Base-by-base conservation (phyloP, 2,888 invertebrate genomes). In the Pristionchus entomophagus region DNA sequence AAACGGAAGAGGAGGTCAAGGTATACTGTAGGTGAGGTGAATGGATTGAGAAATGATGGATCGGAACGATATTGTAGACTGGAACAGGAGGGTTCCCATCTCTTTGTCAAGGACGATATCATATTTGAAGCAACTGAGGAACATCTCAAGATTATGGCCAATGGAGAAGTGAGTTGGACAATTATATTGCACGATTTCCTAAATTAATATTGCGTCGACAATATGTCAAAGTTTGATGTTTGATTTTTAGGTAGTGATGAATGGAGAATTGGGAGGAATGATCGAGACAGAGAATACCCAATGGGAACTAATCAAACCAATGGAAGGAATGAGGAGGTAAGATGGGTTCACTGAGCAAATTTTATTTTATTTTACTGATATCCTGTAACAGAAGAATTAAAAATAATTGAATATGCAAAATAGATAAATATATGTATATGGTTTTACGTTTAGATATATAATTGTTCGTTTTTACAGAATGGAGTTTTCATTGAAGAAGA, bases 191-290 rank as follows among this genome's bases (percentile, higher is more conserved):
- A 12, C 56, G 5, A 5, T 56, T 6, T 14, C 45, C 59, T 8
- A 22, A 69, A 26, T 26, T 77, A 41, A 14, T 73, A 35, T 73
- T 35, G 5, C 32, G 8, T 78, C n/a, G 38, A 12, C 19, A 22
- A 45, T 45, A n/a, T n/a, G n/a, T n/a, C n/a, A n/a, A n/a, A n/a
- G n/a, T n/a, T n/a, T n/a, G n/a, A n/a, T n/a, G n/a, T n/a, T n/a
- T n/a, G n/a, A 51, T 12, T 38, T 49, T 4, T 65, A 84, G 83
- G 65, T 84, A 19, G 38, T 84, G 32, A n/a, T 84, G 2, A 49
- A 84, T 3, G 83, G 83, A 22, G 65, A 65, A 65, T 49, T 84
- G 53, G 83, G 83, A 45, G 83, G 83, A 5, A 8, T 14, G 19
- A 49, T 84, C 49, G 82, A 56, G 14, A 14, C 59, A 10, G 17